Evolutionary conservation across 2,113 vertebrate species (phyloP).

Genomic region (Carlito syrichta): DNA sequence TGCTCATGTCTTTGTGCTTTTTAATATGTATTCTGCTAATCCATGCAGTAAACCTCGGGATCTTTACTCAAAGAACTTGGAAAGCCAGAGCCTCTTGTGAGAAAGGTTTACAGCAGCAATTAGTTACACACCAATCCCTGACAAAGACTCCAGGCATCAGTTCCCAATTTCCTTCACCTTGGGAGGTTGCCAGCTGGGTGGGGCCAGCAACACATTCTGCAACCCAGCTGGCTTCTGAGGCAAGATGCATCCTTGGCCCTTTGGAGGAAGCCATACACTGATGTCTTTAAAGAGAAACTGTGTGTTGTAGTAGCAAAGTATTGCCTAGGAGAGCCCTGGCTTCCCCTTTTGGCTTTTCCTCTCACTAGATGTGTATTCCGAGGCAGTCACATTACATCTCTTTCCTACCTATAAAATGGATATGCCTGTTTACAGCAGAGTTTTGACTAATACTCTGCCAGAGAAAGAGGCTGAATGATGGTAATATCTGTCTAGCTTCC

Average conservation of each 20-base stretch:
- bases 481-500: not conserved
- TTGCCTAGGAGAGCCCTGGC: not conserved
- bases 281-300: not conserved
- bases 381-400: not conserved
- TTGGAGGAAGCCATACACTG: not conserved
- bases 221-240: not conserved
- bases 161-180: not conserved
- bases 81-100: not conserved
- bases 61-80: not conserved
- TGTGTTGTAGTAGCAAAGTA: not conserved
- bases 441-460: not conserved
- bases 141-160: not conserved
- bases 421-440: not conserved
- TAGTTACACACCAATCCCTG: not conserved
- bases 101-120: not conserved
- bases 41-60: not conserved
- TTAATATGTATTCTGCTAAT: not conserved
- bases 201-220: not conserved
- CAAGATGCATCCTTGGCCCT: not conserved
- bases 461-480: not conserved
- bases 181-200: not conserved
- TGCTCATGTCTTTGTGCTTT: not conserved
- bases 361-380: not conserved
- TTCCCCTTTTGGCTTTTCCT: not conserved
- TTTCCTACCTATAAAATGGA: not conserved